A percentile compares a stretch with the other conserved stretches of the same genome.
Evolutionary conservation across 2,888 invertebrate species (phyloP).

Genomic region (Sesia bembeciformis): DNA sequence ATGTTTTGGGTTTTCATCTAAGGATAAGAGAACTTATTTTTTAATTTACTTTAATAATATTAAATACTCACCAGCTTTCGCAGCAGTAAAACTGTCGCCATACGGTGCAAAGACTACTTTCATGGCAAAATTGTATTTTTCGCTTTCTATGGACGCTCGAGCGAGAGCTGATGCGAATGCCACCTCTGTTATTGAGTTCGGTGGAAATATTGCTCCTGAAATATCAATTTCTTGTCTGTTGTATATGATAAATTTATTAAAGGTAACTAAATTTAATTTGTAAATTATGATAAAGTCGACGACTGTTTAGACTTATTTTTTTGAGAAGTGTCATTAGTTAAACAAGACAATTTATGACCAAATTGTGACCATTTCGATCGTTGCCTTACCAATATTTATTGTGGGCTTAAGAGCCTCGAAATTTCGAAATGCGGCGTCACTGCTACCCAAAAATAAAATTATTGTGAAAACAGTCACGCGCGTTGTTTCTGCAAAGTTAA

Average conservation of each 20-base stretch:
- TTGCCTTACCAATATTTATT: constrained; percentile 46
- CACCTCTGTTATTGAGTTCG: constrained; percentile 52
- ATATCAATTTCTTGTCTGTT: background rate
- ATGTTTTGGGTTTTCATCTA: too few species aligned
- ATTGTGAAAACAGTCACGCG: constrained; percentile 30
- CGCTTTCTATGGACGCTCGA: constrained; percentile 58
- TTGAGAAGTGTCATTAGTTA: too few species aligned
- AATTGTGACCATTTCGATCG: too few species aligned
- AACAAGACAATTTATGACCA: too few species aligned
- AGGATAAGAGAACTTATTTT: too few species aligned
- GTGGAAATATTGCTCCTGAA: constrained; percentile 57
- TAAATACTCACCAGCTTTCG: constrained; percentile 43
- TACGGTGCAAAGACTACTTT: constrained; percentile 38
- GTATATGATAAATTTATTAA: background rate
- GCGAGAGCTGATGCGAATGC: constrained; percentile 53
- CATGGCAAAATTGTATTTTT: constrained; percentile 46
- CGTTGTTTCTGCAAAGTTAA: constrained; percentile 27
- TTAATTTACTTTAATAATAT: too few species aligned
- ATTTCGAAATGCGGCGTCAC: constrained; percentile 43
- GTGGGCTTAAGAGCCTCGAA: constrained; percentile 46
- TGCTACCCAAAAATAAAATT: constrained; percentile 23
- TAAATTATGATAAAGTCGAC: background rate
- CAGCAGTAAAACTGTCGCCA: constrained; percentile 56
- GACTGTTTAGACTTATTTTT: too few species aligned
- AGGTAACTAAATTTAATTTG: background rate